A percentile compares a stretch with the other conserved stretches of the same genome.
phyloP scores from a whole-genome alignment of 1,140 invertebrate genomes.

The Drosophila mayri region DNA sequence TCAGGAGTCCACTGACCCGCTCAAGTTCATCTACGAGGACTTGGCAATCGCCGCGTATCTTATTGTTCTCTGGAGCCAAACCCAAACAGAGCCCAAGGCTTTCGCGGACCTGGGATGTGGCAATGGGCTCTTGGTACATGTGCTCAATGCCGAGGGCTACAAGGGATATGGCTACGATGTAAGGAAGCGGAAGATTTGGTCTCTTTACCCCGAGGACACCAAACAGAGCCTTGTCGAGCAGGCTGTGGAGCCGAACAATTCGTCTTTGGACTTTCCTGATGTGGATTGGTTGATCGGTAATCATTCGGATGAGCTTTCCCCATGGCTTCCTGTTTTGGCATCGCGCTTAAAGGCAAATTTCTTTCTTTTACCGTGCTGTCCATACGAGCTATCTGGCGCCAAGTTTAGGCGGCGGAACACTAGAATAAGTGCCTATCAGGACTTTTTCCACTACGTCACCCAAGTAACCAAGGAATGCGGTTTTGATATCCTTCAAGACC shows the following conservation, averaged over 20 bases:
- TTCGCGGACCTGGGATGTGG: constrained; percentile 99
- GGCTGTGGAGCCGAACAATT: constrained; percentile 90
- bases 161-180: constrained; percentile 96
- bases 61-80: constrained; percentile 90
- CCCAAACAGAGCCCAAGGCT: constrained; percentile 82
- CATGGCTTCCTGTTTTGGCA: constrained; percentile 98
- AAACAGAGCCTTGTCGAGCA: constrained; percentile 85
- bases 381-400: constrained; percentile 94
- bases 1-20: constrained; percentile 95
- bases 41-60: constrained; percentile 97
- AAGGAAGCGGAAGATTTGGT: constrained; percentile 95
- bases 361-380: constrained; percentile 97
- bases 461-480: constrained; percentile 90
- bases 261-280: constrained; percentile 89
- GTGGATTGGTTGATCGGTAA: constrained; percentile 98
- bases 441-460: constrained; percentile 93
- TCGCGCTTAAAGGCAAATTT: constrained; percentile 90
- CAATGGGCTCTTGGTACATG: constrained; percentile 97
- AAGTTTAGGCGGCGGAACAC: constrained; percentile 91
- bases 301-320: constrained; percentile 99
- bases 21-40: constrained; percentile 98
- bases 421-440: constrained; percentile 90
- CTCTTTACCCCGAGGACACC: constrained; percentile 88
- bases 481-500: constrained; percentile 92
- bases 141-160: constrained; percentile 93